Evolutionary conservation across 2,797 vertebrate species (phyloP).

Genomic region (Argyrosomus regius): DNA sequence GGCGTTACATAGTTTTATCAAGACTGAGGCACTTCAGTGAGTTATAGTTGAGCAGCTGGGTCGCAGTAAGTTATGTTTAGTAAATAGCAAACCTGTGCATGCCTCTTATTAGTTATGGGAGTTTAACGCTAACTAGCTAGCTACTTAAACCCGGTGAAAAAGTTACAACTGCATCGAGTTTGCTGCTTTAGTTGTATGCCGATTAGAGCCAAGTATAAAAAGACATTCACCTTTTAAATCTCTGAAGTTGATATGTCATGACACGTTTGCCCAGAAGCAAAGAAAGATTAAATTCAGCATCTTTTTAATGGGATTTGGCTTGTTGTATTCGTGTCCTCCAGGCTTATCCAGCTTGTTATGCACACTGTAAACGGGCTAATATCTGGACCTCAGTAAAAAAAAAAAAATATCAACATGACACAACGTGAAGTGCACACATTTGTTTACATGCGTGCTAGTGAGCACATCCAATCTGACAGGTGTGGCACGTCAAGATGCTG

Average conservation of each 20-base stretch:
- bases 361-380: neutral
- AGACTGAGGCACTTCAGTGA: neutral
- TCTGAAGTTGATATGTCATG: neutral
- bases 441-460: too few species aligned
- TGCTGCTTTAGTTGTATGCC: neutral
- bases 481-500: too few species aligned
- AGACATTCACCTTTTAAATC: neutral
- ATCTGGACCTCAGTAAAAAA: too few species aligned
- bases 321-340: neutral
- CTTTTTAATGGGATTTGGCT: neutral
- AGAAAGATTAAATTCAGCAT: neutral
- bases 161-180: neutral
- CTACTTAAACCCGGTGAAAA: neutral
- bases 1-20: neutral
- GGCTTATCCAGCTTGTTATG: neutral
- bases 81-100: neutral
- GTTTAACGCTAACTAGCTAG: neutral
- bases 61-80: neutral
- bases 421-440: too few species aligned
- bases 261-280: neutral
- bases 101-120: neutral
- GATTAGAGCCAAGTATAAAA: rapidly evolving
- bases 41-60: neutral
- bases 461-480: too few species aligned
- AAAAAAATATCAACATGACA: too few species aligned